phyloP scores from a whole-genome alignment of 2,888 invertebrate genomes.

The Epistrophe eligans region DNA sequence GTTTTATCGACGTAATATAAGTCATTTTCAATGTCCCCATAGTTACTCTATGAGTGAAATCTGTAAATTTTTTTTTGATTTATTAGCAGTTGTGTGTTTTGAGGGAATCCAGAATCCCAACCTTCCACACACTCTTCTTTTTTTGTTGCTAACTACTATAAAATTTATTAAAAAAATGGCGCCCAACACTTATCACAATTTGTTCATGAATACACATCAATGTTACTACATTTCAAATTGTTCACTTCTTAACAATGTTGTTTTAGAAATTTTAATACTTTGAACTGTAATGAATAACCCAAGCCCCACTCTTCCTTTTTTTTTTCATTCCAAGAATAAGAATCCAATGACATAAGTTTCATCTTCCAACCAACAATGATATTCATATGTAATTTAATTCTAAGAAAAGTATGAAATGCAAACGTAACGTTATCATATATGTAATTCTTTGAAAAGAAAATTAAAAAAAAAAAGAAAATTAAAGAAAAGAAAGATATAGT shows the following conservation, averaged over 20 bases:
- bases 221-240: neutral
- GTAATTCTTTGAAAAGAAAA: neutral
- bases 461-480: neutral
- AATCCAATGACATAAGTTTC: neutral
- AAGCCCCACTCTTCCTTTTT: neutral
- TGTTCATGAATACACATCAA: too few relatives aligned
- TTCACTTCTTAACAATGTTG: neutral
- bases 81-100: too few relatives aligned
- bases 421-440: neutral
- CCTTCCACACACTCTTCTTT: too few relatives aligned
- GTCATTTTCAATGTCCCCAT: too few relatives aligned
- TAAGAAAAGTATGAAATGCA: neutral
- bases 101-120: too few relatives aligned
- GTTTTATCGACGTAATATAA: too few relatives aligned
- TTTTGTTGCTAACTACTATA: too few relatives aligned
- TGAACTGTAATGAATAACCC: neutral
- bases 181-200: neutral
- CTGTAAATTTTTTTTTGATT: too few relatives aligned
- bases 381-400: slow-evolving; percentile 20
- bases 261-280: neutral
- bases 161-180: neutral
- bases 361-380: neutral
- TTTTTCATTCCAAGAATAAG: neutral
- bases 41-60: too few relatives aligned
- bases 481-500: neutral